These are phyloP conservation scores for Psephotus haematonotus DNA, from an alignment of 2,113 vertebrate species.

Conservation along the genomic window DNA sequence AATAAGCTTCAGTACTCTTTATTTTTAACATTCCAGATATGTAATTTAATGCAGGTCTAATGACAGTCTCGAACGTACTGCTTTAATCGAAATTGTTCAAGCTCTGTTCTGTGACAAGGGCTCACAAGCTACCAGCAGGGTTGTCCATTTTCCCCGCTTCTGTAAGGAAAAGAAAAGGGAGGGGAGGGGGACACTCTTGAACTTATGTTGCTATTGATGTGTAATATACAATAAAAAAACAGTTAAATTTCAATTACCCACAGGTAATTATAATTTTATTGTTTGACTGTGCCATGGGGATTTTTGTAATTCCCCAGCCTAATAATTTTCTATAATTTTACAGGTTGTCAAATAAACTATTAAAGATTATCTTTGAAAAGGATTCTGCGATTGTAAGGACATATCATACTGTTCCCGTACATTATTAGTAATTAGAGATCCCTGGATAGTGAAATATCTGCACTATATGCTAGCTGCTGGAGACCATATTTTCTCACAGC, in stretches of 20 bases:
- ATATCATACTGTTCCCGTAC: slow-evolving; percentile 81
- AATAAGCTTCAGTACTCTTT: slow-evolving; percentile 75
- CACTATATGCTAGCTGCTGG: slow-evolving; percentile 70
- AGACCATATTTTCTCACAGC: slow-evolving; percentile 72
- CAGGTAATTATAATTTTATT: slow-evolving; percentile 87
- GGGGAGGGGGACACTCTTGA: slow-evolving; percentile 72
- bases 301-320: slow-evolving; percentile 85
- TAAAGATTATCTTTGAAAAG: slow-evolving; percentile 87
- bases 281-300: slow-evolving; percentile 81
- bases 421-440: slow-evolving; percentile 84
- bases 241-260: slow-evolving; percentile 87
- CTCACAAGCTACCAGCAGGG: slow-evolving; percentile 75
- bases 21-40: slow-evolving; percentile 82
- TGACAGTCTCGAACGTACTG: slow-evolving; percentile 79
- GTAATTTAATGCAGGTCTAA: slow-evolving; percentile 82
- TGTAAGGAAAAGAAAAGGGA: slow-evolving; percentile 66
- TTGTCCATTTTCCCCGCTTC: slow-evolving; percentile 78
- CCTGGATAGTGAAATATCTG: slow-evolving; percentile 78
- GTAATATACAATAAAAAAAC: slow-evolving; percentile 85
- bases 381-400: slow-evolving; percentile 82
- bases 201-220: slow-evolving; percentile 84
- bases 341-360: slow-evolving; percentile 87
- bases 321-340: slow-evolving; percentile 88
- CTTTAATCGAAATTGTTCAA: slow-evolving; percentile 82
- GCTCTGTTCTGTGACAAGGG: slow-evolving; percentile 76